These are phyloP conservation scores for Epinephelus lanceolatus DNA, from an alignment of 2,113 vertebrate species.

Conservation along the genomic window DNA sequence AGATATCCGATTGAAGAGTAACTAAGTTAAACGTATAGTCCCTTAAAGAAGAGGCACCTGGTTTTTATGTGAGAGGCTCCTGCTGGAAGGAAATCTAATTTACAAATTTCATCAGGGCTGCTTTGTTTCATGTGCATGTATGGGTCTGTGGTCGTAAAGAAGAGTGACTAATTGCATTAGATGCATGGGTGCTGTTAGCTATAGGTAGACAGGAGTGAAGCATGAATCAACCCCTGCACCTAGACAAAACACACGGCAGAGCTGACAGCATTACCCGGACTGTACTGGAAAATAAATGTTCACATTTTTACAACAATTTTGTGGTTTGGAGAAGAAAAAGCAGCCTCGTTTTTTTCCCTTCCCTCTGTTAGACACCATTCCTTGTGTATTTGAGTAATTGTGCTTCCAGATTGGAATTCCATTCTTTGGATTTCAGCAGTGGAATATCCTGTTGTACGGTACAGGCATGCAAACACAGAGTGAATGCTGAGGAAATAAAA, in stretches of 20 bases:
- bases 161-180: not conserved
- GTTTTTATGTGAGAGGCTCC: slow-evolving; percentile 11
- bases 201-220: not conserved
- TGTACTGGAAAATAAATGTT: slow-evolving; percentile 9
- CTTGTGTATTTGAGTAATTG: not conserved
- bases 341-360: not conserved
- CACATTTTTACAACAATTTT: not conserved
- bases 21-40: slow-evolving; percentile 20
- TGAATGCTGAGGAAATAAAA: slow-evolving; percentile 1
- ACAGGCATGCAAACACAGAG: slow-evolving; percentile 21
- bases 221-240: not conserved
- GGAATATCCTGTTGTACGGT: slow-evolving; percentile 30
- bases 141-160: not conserved
- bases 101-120: slow-evolving; percentile 21
- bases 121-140: slow-evolving; percentile 18
- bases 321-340: slow-evolving; percentile 21
- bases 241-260: not conserved
- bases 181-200: not conserved
- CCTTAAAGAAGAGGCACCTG: not conserved
- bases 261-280: not conserved
- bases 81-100: slow-evolving; percentile 47
- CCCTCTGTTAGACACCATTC: not conserved
- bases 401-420: slow-evolving; percentile 33
- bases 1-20: not conserved
- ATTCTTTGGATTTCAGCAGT: slow-evolving; percentile 25